Percentiles rank a stretch among this genome's conserved stretches.
phyloP scores from a whole-genome alignment of 2,113 vertebrate species.

The Abramis brama region DNA sequence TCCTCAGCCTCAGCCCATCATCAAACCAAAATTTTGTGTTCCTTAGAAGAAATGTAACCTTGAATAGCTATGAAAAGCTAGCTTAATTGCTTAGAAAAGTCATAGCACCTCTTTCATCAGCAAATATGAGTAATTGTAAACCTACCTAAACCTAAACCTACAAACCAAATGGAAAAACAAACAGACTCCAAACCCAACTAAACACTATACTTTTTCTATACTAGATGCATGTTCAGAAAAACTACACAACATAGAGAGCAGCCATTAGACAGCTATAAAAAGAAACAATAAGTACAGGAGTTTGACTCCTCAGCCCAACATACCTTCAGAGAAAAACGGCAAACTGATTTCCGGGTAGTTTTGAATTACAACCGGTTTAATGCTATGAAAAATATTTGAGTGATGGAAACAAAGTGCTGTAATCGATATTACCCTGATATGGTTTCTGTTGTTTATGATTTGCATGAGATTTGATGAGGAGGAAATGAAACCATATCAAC shows the following conservation, averaged over 20 bases:
- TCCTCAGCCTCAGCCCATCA: conserved; percentile 11
- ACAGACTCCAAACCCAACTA: background rate
- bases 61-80: background rate
- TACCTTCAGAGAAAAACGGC: conserved; percentile 10
- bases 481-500: conserved; percentile 19
- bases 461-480: background rate
- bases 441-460: background rate
- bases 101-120: background rate
- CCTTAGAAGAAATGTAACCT: background rate
- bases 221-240: background rate
- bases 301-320: conserved; percentile 44
- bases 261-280: conserved; percentile 46
- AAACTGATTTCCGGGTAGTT: conserved; percentile 7
- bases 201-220: background rate
- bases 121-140: background rate
- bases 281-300: conserved; percentile 40
- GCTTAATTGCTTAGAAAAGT: background rate
- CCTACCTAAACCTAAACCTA: too few relatives aligned
- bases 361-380: conserved; percentile 46
- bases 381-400: conserved; percentile 17
- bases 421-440: background rate
- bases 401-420: conserved; percentile 14
- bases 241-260: conserved; percentile 9
- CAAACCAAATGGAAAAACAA: background rate
- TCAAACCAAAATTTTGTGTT: background rate